Evolutionary conservation across 2,797 vertebrate species (phyloP), one percentile per base, ranked within the genome.

Genomic region (Cephalopachus bancanus): DNA sequence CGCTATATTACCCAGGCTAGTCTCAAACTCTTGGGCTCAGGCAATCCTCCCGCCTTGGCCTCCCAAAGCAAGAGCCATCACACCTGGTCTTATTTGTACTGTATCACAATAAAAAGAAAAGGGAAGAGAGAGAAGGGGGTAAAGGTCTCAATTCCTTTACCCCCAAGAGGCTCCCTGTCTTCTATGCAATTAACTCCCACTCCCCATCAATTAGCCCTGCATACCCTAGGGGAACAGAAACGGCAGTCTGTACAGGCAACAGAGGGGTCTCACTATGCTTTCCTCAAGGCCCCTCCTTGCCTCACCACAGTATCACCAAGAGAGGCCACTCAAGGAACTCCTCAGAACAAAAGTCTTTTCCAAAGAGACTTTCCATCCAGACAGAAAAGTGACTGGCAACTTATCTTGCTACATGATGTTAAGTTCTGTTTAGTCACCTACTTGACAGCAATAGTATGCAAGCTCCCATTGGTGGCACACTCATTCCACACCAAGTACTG

Each of bases 191-290:
- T 26, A 57, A 37, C 9, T 59, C 65, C 19, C 1, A 8, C 5
- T 5, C 59, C 10, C 59, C 28, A 5, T 1, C 6, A 0, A 51
- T 15, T 1, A 9, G 51, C 7, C 33, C 83, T 16, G 49, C 49
- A 19, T 2, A 59, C 26, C 62, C 1, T 1, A 15, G 71, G 28
- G 10, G 33, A 64, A 12, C 0, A 0, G 1, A 20, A 16, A 2
- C 33, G 11, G 2, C 51, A 44, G 19, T 10, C 6, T 8, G 7
- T 8, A 19, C 3, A 0, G 4, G 1, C 20, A n/a, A 4, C 30
- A 10, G 11, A 1, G 1, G 3, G 59, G 7, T 71, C 33, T 22
- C 3, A 4, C 37, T 0, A 20, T 2, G 30, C 55, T 49, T 55
- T 30, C 60, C 72, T 55, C 11, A 0, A 83, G 53, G 53, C 14